A percentile compares a stretch with the other conserved stretches of the same genome.
phyloP scores from a whole-genome alignment of 2,113 vertebrate species.

The Agelaius phoeniceus region DNA sequence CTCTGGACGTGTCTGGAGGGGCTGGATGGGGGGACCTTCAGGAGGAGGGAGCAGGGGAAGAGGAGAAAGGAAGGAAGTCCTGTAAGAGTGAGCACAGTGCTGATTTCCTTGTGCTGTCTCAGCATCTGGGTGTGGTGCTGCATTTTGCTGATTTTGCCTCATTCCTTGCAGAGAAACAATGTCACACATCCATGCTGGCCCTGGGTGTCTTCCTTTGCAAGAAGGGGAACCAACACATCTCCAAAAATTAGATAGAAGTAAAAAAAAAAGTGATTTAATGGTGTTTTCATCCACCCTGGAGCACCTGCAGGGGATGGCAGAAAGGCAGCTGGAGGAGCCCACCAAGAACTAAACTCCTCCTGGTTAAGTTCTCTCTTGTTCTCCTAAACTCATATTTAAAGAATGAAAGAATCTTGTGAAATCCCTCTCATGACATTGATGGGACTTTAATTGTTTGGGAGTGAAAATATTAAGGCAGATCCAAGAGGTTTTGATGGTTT shows the following conservation, averaged over 20 bases:
- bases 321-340: not conserved
- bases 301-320: not conserved
- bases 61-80: not conserved
- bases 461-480: conserved; percentile 7
- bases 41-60: not conserved
- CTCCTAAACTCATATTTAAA: not conserved
- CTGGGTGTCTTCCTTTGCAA: not conserved
- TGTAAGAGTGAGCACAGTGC: accelerated
- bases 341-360: not conserved
- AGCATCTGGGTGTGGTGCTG: not conserved
- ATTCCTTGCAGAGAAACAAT: not conserved
- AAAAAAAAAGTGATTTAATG: not conserved
- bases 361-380: not conserved
- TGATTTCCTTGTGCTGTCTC: not conserved
- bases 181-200: accelerated
- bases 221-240: not conserved
- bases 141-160: not conserved
- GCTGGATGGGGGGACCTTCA: not conserved
- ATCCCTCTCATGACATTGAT: not conserved
- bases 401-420: not conserved
- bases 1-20: conserved; percentile 8
- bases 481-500: not conserved
- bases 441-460: not conserved
- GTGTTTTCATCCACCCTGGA: not conserved
- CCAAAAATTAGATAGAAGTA: not conserved